Percentiles rank a stretch among this genome's conserved stretches.
Conservation (phyloP, 2,797 vertebrate species). For the Characodon lateralis region DNA sequence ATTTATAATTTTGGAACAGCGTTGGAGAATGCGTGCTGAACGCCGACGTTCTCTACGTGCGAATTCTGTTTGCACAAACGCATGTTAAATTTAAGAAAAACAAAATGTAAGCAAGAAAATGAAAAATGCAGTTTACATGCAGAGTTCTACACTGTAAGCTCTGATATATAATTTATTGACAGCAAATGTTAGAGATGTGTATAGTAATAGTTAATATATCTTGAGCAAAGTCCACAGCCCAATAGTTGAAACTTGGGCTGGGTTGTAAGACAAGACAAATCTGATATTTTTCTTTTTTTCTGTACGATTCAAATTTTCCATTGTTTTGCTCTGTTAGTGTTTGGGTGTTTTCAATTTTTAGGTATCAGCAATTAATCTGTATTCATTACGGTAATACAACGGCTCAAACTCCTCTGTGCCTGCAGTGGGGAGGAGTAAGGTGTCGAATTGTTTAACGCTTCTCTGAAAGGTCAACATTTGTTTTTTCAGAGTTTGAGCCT, state of each 20-base stretch:
- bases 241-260: no score
- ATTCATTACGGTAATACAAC: background rate
- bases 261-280: background rate
- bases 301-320: background rate
- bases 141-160: background rate
- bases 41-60: no score
- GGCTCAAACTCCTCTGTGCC: background rate
- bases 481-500: background rate
- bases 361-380: background rate
- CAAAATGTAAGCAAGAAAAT: no score
- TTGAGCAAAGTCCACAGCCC: no score
- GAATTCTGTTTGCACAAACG: background rate
- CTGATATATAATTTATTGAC: background rate
- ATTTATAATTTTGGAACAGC: no score
- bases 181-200: no score
- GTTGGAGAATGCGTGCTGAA: no score
- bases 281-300: no score
- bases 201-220: no score
- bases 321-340: background rate
- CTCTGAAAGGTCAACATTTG: background rate
- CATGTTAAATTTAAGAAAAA: background rate
- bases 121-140: no score
- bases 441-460: background rate
- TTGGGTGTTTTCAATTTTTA: background rate
- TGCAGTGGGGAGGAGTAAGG: background rate